phyloP scores from a whole-genome alignment of 2,888 invertebrate genomes.

The Pycnomerus fuliginosus region DNA sequence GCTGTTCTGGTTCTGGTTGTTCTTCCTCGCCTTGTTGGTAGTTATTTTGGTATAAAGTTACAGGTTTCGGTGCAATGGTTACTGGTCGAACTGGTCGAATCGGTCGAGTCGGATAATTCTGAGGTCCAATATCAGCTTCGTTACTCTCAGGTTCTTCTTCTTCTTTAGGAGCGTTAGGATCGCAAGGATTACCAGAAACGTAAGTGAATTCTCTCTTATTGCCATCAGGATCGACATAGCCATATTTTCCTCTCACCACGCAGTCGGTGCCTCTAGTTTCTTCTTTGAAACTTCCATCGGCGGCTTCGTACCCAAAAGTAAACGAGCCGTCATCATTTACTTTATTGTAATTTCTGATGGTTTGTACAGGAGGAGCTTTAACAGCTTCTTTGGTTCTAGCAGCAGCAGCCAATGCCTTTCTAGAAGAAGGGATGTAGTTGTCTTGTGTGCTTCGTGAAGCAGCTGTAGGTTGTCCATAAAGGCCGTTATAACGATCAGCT shows the following conservation, averaged over 20 bases:
- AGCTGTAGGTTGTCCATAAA: constrained; percentile 52
- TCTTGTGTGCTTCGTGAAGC: constrained; percentile 40
- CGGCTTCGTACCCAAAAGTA: constrained; percentile 82
- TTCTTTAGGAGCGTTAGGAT: constrained; percentile 76
- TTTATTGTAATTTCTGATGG: constrained; percentile 81
- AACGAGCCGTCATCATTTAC: constrained; percentile 81
- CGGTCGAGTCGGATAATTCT: constrained; percentile 63
- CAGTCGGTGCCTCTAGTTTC: constrained; percentile 86
- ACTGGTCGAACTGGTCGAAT: constrained; percentile 52
- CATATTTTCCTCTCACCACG: constrained; percentile 83
- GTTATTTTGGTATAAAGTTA: constrained; percentile 71
- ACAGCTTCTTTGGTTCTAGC: constrained; percentile 57
- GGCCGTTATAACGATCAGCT: constrained; percentile 54
- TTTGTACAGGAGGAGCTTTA: constrained; percentile 76
- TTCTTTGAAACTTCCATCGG: constrained; percentile 84
- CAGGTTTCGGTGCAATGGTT: constrained; percentile 52
- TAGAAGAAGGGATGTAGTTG: constrained; percentile 45
- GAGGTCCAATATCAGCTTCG: constrained; percentile 62
- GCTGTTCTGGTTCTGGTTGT: constrained; percentile 58
- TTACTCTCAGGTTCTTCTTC: constrained; percentile 53
- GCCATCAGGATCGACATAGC: constrained; percentile 83
- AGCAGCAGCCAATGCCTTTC: constrained; percentile 39
- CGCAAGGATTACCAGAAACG: constrained; percentile 83
- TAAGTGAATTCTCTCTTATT: constrained; percentile 84
- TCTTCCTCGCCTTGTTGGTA: constrained; percentile 66